Evolutionary conservation across 2,797 vertebrate species (phyloP), one percentile per base, ranked within the genome.

Genomic region (Clarias fuscus): DNA sequence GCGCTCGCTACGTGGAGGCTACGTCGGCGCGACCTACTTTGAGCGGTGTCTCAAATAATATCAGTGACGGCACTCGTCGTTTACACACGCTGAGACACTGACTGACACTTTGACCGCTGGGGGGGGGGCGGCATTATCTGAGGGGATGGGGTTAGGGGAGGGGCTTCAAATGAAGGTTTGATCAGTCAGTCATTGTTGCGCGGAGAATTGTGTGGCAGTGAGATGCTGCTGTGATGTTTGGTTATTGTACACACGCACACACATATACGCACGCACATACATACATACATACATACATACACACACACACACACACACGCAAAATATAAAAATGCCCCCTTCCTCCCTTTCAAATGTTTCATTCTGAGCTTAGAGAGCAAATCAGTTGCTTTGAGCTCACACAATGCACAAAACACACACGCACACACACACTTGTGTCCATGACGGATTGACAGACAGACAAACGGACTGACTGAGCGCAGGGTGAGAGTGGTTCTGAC

Each of bases 41-140:
- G 97, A 98, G 93, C 96, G 97, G 93, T 98, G 97, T 95, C 96
- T 98, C 88, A 98, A 98, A 96, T 97, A 97, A 93, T 91, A 88
- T 11, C 22, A n/a, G 20, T 2, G 24, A 24, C 15, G 8, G n/a
- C 68, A 6, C 22, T 53, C 56, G 13, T 91, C 83, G 90, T 93
- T 94, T 92, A 93, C 92, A 93, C 85, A 53, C 92, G 88, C 86
- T 89, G 90, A 93, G 91, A 89, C 83, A 90, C 91, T 88, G 68
- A 91, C 89, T 86, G 86, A 88, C 85, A 84, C 88, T 84, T 88
- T 85, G 91, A 90, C 86, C 33, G 85, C 62, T 20, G 81, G 20
- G 33, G 33, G 82, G 80, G 18, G 86, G 82, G 20, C 27, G 59
- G 24, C 84, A 7, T 15, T 53, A 33, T 8, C 79, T 33, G n/a